phyloP scores from a whole-genome alignment of 1,140 invertebrate genomes.

The Tetragonula clypearis region DNA sequence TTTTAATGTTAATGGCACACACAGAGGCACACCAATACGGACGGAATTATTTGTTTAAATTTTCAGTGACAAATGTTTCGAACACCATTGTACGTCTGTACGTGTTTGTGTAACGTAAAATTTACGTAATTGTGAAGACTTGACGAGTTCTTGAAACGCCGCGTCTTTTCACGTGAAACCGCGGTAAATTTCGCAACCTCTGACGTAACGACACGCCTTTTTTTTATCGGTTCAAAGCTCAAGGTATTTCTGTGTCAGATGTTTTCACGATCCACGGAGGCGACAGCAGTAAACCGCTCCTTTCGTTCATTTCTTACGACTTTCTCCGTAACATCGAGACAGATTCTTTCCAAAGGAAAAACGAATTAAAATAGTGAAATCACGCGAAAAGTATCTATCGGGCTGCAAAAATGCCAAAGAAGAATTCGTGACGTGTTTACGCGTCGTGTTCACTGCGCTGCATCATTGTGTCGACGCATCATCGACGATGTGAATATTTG shows the following conservation, averaged over 20 bases:
- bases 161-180: not conserved
- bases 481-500: not conserved
- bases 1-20: too few species aligned
- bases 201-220: not conserved
- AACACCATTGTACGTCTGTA: not conserved
- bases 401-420: constrained; percentile 13
- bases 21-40: too few species aligned
- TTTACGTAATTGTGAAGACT: not conserved
- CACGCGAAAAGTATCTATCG: not conserved
- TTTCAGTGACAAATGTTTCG: too few species aligned
- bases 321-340: not conserved
- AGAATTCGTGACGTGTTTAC: not conserved
- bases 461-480: constrained; percentile 5
- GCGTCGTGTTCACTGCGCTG: not conserved
- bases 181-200: not conserved
- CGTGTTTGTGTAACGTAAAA: not conserved
- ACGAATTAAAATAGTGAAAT: not conserved
- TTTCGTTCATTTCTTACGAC: not conserved
- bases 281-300: not conserved
- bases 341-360: not conserved
- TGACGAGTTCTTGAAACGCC: not conserved
- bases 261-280: not conserved
- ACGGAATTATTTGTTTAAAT: too few species aligned
- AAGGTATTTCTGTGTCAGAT: not conserved
- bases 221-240: not conserved